phyloP scores from a whole-genome alignment of 92 coral and sea anemone genomes.

The Heliopora coerulea region DNA sequence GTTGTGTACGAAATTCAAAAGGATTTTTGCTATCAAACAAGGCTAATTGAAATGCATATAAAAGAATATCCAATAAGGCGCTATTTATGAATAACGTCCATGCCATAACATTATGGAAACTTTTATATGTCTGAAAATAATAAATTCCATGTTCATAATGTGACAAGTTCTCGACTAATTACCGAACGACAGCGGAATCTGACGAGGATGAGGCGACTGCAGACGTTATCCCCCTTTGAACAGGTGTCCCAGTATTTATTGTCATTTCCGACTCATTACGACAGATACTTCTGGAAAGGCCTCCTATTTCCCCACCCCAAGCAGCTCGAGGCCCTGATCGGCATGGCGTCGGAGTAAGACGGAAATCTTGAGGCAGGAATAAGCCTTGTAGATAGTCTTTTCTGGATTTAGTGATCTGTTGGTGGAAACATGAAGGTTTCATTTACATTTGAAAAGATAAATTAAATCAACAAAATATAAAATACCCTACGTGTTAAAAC shows the following conservation, averaged over 20 bases:
- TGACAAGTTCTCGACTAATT: no score
- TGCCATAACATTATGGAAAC: no score
- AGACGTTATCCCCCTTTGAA: constrained; percentile 58
- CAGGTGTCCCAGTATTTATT: constrained; percentile 29
- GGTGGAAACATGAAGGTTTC: not conserved
- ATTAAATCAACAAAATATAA: not conserved
- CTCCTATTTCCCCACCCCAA: constrained; percentile 99
- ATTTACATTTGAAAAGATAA: not conserved
- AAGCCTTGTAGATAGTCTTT: constrained; percentile 87
- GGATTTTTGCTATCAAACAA: no score
- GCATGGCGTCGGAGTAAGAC: constrained; percentile 91
- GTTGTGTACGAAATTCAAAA: no score
- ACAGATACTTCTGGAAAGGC: constrained; percentile 42
- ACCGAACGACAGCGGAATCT: constrained; percentile 58
- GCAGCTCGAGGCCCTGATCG: constrained; percentile 93
- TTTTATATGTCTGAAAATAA: no score
- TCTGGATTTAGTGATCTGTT: constrained; percentile 84
- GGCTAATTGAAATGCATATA: no score
- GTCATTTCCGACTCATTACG: constrained; percentile 40
- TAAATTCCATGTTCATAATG: no score
- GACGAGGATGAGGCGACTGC: constrained; percentile 66
- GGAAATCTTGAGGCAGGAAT: constrained; percentile 85
- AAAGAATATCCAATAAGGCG: no score
- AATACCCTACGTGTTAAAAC: not conserved
- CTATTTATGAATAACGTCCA: no score